Base-by-base conservation (phyloP, 2,888 invertebrate species). In the Drosophila peninsularis region DNA sequence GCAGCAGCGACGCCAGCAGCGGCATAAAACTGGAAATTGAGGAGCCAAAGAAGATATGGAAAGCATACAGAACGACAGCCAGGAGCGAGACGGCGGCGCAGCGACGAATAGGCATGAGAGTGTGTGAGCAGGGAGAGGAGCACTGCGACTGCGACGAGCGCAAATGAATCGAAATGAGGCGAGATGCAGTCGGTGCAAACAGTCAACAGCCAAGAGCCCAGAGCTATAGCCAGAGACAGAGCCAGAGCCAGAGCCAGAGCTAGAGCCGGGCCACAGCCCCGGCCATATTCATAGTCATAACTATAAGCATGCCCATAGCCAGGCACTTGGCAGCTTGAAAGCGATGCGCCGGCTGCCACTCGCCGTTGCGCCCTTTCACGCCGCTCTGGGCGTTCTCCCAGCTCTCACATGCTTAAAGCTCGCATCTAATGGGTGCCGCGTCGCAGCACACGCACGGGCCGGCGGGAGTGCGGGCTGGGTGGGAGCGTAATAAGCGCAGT, bases 401-500 rank as follows among this genome's bases (percentile, higher is more conserved):
- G 45, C 54, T 50, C 50, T 52, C 52, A 5, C 55, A 54, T 49
- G 62, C 54, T 64, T 45, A 57, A 73, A 65, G 70, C 80, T 60
- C 69, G 82, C 62, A 68, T 88, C 88, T 82, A 88, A 82, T 88
- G 79, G 79, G 47, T 54, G 61, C 41, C 56, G 60, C 53, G 75
- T 37, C 24, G 62, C 42, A 19, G 62, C 37, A 21, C 36, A 37
- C 24, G 11, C 34, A 34, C 6, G 52, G 30, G 39, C 13, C 27
- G 27, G 27, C 21, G 21, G 53, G 6, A 13, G 39, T 3, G 41
- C 6, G 19, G 14, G 50, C 39, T 53, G 72, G 67, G 64, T 10
- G 30, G 30, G 1, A 30, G 30, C 72, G 75, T 86, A 86, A 87
- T 86, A 83, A 83, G 84, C 83, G 87, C 87, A 78, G 84, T 84